Conservation (phyloP, 2,888 invertebrate genomes). For the Cataglyphis rosenhaueri region DNA sequence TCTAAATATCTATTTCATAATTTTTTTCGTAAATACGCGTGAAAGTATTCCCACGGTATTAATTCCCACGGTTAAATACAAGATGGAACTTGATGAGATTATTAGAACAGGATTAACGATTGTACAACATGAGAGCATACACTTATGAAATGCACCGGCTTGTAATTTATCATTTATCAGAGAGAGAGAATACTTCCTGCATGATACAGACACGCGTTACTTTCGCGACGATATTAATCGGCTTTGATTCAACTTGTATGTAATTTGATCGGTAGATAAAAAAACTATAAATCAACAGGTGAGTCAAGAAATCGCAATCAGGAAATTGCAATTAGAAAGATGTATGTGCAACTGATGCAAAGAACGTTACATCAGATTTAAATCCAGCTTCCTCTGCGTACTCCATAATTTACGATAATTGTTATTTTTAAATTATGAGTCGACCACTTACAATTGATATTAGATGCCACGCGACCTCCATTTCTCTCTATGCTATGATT, state of each 20-base stretch:
- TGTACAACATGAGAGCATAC: background rate
- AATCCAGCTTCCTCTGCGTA: conserved; percentile 1
- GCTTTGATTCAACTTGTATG: conserved; percentile 20
- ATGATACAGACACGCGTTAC: background rate
- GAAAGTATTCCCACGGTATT: background rate
- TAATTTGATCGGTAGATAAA: conserved; percentile 20
- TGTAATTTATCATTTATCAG: conserved; percentile 40
- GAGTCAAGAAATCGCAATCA: conserved; percentile 32
- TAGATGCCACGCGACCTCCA: conserved; percentile 45
- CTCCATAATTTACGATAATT: background rate
- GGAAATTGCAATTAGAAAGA: background rate
- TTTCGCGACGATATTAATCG: conserved; percentile 21
- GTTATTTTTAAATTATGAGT: conserved; percentile 3
- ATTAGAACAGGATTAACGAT: background rate
- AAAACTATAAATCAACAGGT: conserved; percentile 20
- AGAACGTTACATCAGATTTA: conserved; percentile 40
- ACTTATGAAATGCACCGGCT: conserved; percentile 32
- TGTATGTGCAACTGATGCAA: conserved; percentile 1
- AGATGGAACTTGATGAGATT: conserved; percentile 7
- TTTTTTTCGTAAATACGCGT: background rate
- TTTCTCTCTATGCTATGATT: conserved; percentile 36
- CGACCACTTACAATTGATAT: conserved; percentile 48
- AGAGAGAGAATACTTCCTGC: conserved; percentile 10
- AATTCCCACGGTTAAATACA: background rate
- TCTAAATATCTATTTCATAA: background rate